Evolutionary conservation across 1,140 invertebrate species (phyloP).

Genomic region (Drosophila tristis): DNA sequence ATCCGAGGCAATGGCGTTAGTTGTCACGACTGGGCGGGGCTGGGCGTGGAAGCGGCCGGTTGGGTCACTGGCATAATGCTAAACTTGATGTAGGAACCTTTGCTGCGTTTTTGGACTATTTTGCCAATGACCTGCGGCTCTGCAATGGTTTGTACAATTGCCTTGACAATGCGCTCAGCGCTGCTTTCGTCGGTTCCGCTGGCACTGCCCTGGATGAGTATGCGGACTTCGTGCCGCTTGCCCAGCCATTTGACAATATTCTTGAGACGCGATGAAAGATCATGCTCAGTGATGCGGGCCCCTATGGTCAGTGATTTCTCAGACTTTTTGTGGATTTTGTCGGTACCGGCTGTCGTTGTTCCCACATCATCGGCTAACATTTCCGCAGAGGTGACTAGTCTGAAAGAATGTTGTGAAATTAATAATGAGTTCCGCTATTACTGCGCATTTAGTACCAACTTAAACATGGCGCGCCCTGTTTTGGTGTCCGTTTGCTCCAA

Average conservation of each 20-base stretch:
- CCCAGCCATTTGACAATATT: slow-evolving; percentile 87
- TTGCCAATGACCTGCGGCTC: slow-evolving; percentile 84
- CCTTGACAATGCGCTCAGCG: slow-evolving; percentile 84
- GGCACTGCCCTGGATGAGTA: slow-evolving; percentile 85
- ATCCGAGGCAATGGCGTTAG: slow-evolving; percentile 41
- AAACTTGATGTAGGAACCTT: slow-evolving; percentile 86
- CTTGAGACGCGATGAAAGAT: slow-evolving; percentile 86
- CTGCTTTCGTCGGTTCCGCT: slow-evolving; percentile 84
- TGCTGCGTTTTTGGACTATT: slow-evolving; percentile 86
- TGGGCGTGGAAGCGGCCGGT: background rate
- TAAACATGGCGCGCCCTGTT: slow-evolving; percentile 87
- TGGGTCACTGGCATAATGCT: slow-evolving; percentile 85
- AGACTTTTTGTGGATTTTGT: slow-evolving; percentile 52
- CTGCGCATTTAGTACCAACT: slow-evolving; percentile 64
- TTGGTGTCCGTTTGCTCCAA: slow-evolving; percentile 87
- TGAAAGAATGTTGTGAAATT: slow-evolving; percentile 15
- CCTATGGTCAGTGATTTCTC: slow-evolving; percentile 87
- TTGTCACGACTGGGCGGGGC: slow-evolving; percentile 54
- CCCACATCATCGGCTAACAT: slow-evolving; percentile 62
- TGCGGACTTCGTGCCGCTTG: slow-evolving; percentile 87
- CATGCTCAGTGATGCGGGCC: slow-evolving; percentile 87
- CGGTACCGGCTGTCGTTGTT: slow-evolving; percentile 12
- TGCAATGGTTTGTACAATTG: slow-evolving; percentile 85
- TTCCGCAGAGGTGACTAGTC: slow-evolving; percentile 66
- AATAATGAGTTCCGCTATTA: background rate